Evolutionary conservation across 2,888 invertebrate species (phyloP), one percentile per base, ranked within the genome.

Genomic region (Stegana nigrithorax): DNA sequence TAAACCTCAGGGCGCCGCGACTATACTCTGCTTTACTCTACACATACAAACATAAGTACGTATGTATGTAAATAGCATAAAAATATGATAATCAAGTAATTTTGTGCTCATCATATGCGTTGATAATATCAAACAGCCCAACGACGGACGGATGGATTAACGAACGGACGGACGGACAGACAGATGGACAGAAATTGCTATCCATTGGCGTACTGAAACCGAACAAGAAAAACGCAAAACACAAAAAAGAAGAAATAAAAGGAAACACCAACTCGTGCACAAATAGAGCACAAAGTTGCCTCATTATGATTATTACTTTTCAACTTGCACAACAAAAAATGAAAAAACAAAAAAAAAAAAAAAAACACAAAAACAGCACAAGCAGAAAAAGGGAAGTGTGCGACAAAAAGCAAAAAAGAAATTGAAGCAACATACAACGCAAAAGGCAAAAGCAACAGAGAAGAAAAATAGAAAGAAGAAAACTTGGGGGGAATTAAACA

Each of bases 281-380:
- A 44, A 44, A 44, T n/a, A n/a, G 17, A 4, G 17, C 36, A 19
- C 19, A 63, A 57, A 59, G 25, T 27, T 65, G 47, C 12, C 65
- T 79, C 75, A 79, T 75, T 73, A 77, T 65, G 72, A 65, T 71
- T 71, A 74, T 73, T 67, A 62, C 67, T 58, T 64, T 68, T 51
- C 58, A 57, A 45, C 32, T 44, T 23, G 44, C 50, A 26, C 44
- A 65, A 65, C 56, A 69, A 42, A 12, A 7, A 27, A 10, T n/a
- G n/a, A 44, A 10, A 55, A 21, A 21, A 39, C 21, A n/a, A 36
- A n/a, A 14, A 56, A 4, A 19, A 29, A 17, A 56, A 23, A 21
- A 21, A 10, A 17, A 23, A 19, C 12, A 56, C 2, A 10, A 36
- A 36, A 23, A 39, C 12, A 23, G 21, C 23, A 39, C 21, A 56